Evolutionary conservation across 2,113 vertebrate genomes (phyloP), one percentile per base, ranked within the genome.

Genomic region (Thamnophis sirtalis): DNA sequence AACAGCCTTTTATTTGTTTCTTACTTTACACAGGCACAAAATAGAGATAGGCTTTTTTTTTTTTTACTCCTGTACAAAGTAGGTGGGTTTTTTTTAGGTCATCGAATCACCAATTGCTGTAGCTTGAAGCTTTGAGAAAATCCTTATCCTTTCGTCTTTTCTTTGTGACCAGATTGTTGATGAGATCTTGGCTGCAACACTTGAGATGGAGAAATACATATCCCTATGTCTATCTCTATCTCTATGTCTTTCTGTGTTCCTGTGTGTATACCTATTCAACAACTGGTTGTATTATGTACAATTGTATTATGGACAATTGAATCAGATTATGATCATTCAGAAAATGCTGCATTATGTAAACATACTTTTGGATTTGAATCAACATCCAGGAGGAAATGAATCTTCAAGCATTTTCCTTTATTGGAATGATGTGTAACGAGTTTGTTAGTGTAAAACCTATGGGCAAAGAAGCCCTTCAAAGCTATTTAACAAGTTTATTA

Each of bases 361-460:
- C 21, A 84, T 28, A 17, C 51, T 89, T 84, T 89, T 84, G 10
- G 28, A 49, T 33, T 89, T 8, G 33, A 50, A 24, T 84, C 21
- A 92, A 85, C 9, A 38, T 50, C 33, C 9, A 33, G 11, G 50
- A 56, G 28, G 24, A 89, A 58, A 85, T 38, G 26, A 21, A 33
- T 60, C 53, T 58, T 43, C 28, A 51, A 24, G 9, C 43, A 84
- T 38, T 56, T 8, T 92, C 50, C 24, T 48, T 13, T 13, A 54
- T 88, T 21, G 28, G 60, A 54, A 60, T 86, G 43, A 84, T 58
- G 11, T 85, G 0, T 43, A 0, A 49, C 56, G 51, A 13, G 13
- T 91, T 85, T 91, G 93, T 90, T 93, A 88, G 94, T 90, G 73
- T 43, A 80, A 90, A 84, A 0, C 8, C n/a, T 26, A 0, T 5